Base-by-base conservation (phyloP, 2,797 vertebrate genomes). In the Phrynocephalus forsythii region DNA sequence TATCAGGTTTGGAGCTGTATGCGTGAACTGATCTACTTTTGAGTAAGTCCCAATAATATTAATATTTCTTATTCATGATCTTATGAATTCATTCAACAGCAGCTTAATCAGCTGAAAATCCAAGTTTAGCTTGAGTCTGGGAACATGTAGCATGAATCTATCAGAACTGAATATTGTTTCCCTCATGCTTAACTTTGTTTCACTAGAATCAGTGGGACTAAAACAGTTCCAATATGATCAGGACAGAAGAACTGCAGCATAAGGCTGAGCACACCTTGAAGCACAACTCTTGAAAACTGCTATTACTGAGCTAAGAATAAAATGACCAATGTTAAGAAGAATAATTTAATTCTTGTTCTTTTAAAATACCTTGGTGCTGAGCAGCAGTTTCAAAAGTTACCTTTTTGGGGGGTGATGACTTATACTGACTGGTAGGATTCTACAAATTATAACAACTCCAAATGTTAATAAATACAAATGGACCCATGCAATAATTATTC, bases 1-100 rank as follows among this genome's bases (percentile, higher is more conserved):
- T 91, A 83, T 89, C 91, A 69, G 72, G 67, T 81, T 73, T 86
- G 84, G 30, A 66, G 16, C 73, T 38, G 2, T 72, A 50, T 38
- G n/a, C 16, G 44, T 72, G 48, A 71, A 72, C 7, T 60, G 75
- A 84, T 88, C 84, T 79, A 72, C 67, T 79, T 79, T 84, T 84
- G 50, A 84, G 68, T 63, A 84, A 66, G 11, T n/a, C 28, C 24
- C 22, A 78, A 83, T 84, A 79, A 72, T 22, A 60, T 7, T 71
- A 33, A 33, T 11, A 63, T 48, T 18, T 18, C 60, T 60, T 79
- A n/a, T 22, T 88, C 28, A 48, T 72, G 20, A 79, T 4, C 28
- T 28, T n/a, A n/a, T n/a, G n/a, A n/a, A n/a, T n/a, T n/a, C n/a
- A n/a, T n/a, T n/a, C n/a, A n/a, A n/a, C n/a, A n/a, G n/a, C n/a